Evolutionary conservation across 2,797 vertebrate genomes (phyloP), one percentile per base, ranked within the genome.

Genomic region (Varecia variegata): DNA sequence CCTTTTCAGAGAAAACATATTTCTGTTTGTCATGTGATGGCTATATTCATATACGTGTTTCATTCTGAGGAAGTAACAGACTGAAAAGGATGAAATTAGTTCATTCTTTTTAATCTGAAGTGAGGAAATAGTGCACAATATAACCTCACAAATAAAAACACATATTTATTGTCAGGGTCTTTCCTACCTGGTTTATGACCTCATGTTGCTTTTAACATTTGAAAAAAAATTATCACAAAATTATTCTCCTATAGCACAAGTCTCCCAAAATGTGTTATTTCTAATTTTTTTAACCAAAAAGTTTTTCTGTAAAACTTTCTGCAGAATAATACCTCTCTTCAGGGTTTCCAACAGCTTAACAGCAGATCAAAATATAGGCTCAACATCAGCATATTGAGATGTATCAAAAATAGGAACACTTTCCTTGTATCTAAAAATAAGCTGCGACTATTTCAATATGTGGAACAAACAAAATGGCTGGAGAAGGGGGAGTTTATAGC

Each of bases 331-430:
- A 90, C 80, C 93, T 92, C n/a, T 88, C 90, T 97, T 92, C 96
- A 67, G 89, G 56, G 50, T 95, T 93, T 95, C 77, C 54, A 40
- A 47, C 90, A 88, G 54, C 70, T 65, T 96, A 96, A 84, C 47
- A 94, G 83, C 88, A 83, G 91, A 97, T 73, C 60, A 97, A 97
- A 97, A 86, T 83, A 87, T 17, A 94, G 74, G 74, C 79, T 95
- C 74, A 97, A 38, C 97, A 97, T 81, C 90, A 93, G 94, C 90
- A 92, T 96, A 97, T 40, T 94, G 88, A 98, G 94, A 97, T 93
- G 87, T 27, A 97, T 84, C 90, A 79, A 97, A 98, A 97, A 98
- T 92, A 98, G 97, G 43, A 97, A 95, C 79, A 21, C 77, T 97
- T 98, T 91, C 80, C 88, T 92, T 81, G 14, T 25, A 11, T 88